Conservation (phyloP, 2,888 invertebrate species). For the Stenolophus ochropezus region DNA sequence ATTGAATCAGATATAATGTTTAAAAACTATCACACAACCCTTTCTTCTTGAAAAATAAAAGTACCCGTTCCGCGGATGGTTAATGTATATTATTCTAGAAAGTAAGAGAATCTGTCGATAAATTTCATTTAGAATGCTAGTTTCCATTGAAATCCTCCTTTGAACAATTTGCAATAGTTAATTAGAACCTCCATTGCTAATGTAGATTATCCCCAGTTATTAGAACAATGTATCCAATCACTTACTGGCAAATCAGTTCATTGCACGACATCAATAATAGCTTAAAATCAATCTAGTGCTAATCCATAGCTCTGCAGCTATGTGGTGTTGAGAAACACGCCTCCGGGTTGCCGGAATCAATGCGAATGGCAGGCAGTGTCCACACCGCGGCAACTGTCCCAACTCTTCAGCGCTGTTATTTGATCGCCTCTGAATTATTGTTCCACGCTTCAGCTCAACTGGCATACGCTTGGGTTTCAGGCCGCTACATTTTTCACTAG, state of each 20-base stretch:
- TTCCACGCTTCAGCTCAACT: background rate
- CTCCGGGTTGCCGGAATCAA: constrained; percentile 1
- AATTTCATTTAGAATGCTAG: no score
- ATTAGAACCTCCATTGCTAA: no score
- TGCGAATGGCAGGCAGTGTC: background rate
- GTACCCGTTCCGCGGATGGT: no score
- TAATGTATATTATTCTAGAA: no score
- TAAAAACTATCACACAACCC: no score
- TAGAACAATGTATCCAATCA: background rate
- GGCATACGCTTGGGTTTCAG: background rate
- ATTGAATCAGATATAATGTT: no score
- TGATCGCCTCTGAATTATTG: constrained; percentile 32
- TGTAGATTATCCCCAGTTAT: no score
- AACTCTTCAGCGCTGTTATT: constrained; percentile 8
- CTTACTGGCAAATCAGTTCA: background rate
- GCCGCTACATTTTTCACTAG: background rate
- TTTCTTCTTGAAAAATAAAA: no score
- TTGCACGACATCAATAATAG: background rate
- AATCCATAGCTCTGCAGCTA: background rate
- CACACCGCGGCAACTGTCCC: constrained; percentile 19
- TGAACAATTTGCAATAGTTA: no score
- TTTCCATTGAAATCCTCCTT: no score
- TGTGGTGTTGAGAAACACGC: background rate
- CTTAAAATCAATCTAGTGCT: background rate
- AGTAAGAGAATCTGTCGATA: no score